phyloP scores from a whole-genome alignment of 2,888 invertebrate genomes.

The Sphaerophoria taeniata region DNA sequence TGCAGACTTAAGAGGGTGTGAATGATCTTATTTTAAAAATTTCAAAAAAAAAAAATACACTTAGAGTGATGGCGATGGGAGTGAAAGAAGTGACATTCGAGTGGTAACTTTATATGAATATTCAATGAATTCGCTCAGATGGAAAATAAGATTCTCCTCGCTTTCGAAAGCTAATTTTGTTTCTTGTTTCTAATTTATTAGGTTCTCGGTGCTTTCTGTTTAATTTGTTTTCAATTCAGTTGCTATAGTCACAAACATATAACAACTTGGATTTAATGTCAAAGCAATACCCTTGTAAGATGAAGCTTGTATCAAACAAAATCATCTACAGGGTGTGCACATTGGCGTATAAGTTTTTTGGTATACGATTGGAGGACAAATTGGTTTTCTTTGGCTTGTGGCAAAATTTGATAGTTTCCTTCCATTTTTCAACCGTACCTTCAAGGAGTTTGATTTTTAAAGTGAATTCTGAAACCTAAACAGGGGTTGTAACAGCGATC shows the following conservation, averaged over 20 bases:
- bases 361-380: no score
- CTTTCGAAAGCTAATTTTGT: constrained; percentile 64
- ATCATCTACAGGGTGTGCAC: no score
- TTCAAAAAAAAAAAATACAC: not conserved
- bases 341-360: no score
- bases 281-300: constrained; percentile 5
- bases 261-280: constrained; percentile 27
- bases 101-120: constrained; percentile 47
- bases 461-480: no score
- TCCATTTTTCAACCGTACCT: no score
- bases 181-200: not conserved
- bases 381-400: no score
- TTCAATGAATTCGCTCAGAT: constrained; percentile 49
- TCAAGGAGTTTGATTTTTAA: no score
- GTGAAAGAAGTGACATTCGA: not conserved
- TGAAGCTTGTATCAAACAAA: no score
- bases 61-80: not conserved
- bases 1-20: constrained; percentile 56
- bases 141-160: constrained; percentile 22
- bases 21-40: constrained; percentile 52
- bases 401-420: no score
- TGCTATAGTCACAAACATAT: constrained; percentile 36
- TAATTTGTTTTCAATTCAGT: not conserved
- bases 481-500: no score
- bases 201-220: not conserved